Percentiles rank a stretch among this genome's conserved stretches.
These are phyloP conservation scores for Gibbula magus DNA, from an alignment of 2,888 invertebrate genomes.

Conservation along the genomic window DNA sequence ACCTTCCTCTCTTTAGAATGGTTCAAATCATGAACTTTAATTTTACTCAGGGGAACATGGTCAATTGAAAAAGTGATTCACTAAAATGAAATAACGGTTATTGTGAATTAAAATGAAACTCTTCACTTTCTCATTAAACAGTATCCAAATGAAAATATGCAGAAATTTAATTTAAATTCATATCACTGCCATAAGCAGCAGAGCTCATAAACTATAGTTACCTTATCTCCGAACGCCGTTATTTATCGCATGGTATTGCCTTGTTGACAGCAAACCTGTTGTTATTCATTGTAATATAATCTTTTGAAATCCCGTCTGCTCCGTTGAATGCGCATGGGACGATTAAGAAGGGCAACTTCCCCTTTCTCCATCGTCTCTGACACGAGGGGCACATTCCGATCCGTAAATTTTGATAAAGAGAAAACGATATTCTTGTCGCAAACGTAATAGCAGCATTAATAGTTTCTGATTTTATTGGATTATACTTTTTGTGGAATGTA, in stretches of 20 bases:
- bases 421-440: slow-evolving; percentile 1
- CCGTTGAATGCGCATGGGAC: neutral
- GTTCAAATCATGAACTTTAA: too few relatives aligned
- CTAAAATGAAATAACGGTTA: too few relatives aligned
- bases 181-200: too few relatives aligned
- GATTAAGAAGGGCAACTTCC: neutral
- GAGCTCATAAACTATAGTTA: neutral
- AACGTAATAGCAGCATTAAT: neutral
- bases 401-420: neutral
- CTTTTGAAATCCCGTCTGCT: neutral
- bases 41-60: too few relatives aligned
- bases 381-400: neutral
- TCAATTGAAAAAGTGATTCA: too few relatives aligned
- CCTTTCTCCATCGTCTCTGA: neutral
- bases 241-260: neutral
- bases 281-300: neutral
- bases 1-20: too few relatives aligned
- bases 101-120: too few relatives aligned
- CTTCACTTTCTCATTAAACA: too few relatives aligned
- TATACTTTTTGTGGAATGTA: too few relatives aligned
- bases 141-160: too few relatives aligned
- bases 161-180: too few relatives aligned
- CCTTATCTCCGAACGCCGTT: neutral
- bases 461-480: neutral
- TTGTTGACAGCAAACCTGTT: slow-evolving; percentile 1